phyloP scores from a whole-genome alignment of 2,797 vertebrate species.

The Karalla daura region DNA sequence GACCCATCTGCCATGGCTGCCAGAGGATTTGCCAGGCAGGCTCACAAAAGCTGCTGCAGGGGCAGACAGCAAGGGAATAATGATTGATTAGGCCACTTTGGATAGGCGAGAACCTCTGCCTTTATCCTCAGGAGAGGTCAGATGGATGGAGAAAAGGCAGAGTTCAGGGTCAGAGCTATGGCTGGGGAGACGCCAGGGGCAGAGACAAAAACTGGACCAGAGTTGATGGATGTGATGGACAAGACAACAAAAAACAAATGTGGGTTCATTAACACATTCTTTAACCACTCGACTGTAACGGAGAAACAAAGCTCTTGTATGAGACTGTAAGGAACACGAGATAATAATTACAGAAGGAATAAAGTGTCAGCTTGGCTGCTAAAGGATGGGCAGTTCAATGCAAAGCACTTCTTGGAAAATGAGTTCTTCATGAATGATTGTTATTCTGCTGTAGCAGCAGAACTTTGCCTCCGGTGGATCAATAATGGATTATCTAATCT shows the following conservation, averaged over 20 bases:
- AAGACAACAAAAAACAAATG: background rate
- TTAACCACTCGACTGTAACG: too few relatives aligned
- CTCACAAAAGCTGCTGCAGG: slow-evolving; percentile 67
- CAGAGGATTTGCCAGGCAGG: slow-evolving; percentile 60
- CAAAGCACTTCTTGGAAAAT: too few relatives aligned
- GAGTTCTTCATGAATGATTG: too few relatives aligned
- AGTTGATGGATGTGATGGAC: background rate
- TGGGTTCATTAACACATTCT: background rate
- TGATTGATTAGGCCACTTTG: slow-evolving; percentile 65
- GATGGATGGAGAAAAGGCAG: slow-evolving; percentile 32
- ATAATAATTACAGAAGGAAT: too few relatives aligned
- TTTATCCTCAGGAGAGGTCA: slow-evolving; percentile 39
- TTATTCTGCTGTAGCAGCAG: too few relatives aligned
- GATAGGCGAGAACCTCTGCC: slow-evolving; percentile 47
- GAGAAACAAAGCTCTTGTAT: too few relatives aligned
- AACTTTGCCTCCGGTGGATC: too few relatives aligned
- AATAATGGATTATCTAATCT: too few relatives aligned
- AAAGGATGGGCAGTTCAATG: too few relatives aligned
- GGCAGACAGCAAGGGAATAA: slow-evolving; percentile 51
- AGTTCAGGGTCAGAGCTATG: slow-evolving; percentile 47
- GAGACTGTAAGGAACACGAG: too few relatives aligned
- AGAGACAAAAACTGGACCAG: slow-evolving; percentile 6
- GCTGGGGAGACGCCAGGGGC: slow-evolving; percentile 36
- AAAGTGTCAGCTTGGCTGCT: too few relatives aligned
- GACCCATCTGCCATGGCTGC: slow-evolving; percentile 69